Base-by-base conservation (phyloP, 2,888 invertebrate genomes). In the Pogonocherus hispidulus region DNA sequence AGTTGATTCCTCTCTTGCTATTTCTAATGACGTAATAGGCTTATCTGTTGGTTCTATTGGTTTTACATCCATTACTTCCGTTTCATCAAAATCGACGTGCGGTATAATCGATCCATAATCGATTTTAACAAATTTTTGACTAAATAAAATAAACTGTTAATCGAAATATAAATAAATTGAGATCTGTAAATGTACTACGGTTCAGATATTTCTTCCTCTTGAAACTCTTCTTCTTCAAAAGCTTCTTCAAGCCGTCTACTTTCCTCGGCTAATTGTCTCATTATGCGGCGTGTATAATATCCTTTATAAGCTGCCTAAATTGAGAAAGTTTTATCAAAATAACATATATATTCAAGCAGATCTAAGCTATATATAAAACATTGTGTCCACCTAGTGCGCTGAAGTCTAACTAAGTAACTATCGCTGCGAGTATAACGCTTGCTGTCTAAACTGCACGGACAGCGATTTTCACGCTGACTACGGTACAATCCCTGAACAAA, bases 241-340 rank as follows among this genome's bases (percentile, higher is more conserved):
- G 49, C 68, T 37, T 66, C 65, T 18, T 67, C 56, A 41, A 65
- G 5, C 3, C 54, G 35, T 27, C 55, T 72, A 19, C 51, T 67
- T 22, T 71, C 62, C n/a, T 71, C 71, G n/a, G 73, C 54, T n/a
- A 83, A 60, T 60, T 76, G 66, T 55, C 76, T 79, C 73, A 84
- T 79, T 4, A 82, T 62, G 35, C 79, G 78, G 32, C 85, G 75
- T 0, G 85, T 84, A 64, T 85, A 86, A 59, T 86, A 86, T 0
- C 85, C 85, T 76, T 83, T 84, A 63, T 86, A 86, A 9, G 86
- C 85, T 22, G 84, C 80, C 80, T 82, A 70, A 52, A 74, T 41
- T n/a, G 14, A 41, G 14, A 14, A 69, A 54, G 51, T 22, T 19
- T 41, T 32, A 18, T 67, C 63, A 54, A 16, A 41, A 57, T 51